Percentiles rank a stretch among this genome's conserved stretches.
phyloP scores from a whole-genome alignment of 1,140 invertebrate species.

The Saccostrea echinata region DNA sequence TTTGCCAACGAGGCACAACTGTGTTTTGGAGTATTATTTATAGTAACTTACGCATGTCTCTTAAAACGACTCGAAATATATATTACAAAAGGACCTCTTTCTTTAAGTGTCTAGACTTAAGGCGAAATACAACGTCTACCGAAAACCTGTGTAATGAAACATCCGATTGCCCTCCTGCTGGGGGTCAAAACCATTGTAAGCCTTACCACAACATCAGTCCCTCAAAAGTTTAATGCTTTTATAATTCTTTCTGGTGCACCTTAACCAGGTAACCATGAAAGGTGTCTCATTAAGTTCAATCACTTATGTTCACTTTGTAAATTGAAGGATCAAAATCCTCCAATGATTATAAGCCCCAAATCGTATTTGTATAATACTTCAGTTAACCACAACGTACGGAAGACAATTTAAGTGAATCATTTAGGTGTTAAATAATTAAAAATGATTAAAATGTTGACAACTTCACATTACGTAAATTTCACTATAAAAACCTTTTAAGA shows the following conservation, averaged over 20 bases:
- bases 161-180: neutral
- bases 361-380: slow-evolving; percentile 8
- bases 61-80: slow-evolving; percentile 23
- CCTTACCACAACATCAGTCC: neutral
- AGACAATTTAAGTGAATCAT: slow-evolving; percentile 9
- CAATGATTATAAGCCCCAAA: neutral
- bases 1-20: neutral
- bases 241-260: neutral
- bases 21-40: neutral
- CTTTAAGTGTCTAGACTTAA: slow-evolving; percentile 21
- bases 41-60: slow-evolving; percentile 36
- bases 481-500: neutral
- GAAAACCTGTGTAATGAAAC: neutral
- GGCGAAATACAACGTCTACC: neutral
- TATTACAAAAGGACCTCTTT: slow-evolving; percentile 27
- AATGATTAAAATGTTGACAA: neutral
- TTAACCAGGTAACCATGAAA: neutral
- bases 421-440: neutral
- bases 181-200: slow-evolving; percentile 11
- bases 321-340: neutral
- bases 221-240: neutral
- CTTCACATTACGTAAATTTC: neutral
- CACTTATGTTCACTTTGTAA: neutral
- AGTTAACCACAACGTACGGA: neutral
- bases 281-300: slow-evolving; percentile 18